Evolutionary conservation across 1,140 invertebrate species (phyloP), one percentile per base, ranked within the genome.

Genomic region (Schmidtea mediterranea): DNA sequence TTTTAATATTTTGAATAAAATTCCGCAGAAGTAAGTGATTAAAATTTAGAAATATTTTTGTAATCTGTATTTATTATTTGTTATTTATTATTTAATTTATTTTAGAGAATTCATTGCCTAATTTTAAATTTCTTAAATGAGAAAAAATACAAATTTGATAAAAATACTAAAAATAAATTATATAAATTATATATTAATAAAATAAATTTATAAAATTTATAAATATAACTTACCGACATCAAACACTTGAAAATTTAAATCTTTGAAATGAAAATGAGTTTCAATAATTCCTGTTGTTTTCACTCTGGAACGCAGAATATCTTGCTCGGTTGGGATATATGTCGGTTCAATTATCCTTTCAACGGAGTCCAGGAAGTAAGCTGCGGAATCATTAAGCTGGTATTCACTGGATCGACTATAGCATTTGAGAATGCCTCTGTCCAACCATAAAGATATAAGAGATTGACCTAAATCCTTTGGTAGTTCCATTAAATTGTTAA

Each of bases 251-350:
- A 87, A 87, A 67, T 84, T 75, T 48, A 87, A 67, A 56, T 79
- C 78, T 67, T 86, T 89, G 64, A 81, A 87, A 38, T 75, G 78
- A 63, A 89, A 89, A 57, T 86, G 78, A 23, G 80, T 83, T 68
- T 89, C 83, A 22, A 87, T 80, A 58, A 89, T 87, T 53, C 82
- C 82, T 19, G 82, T 89, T 9, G 82, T 89, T 69, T 87, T 89
- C 1, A 89, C 80, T 55, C 82, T 68, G n/a, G 82, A 87, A 51
- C 82, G 69, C 13, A 87, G 66, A 36, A 89, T 81, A 71, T 89
- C 83, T 66, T 89, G 80, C 63, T 83, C 79, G 24, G 81, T 86
- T 21, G 82, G 82, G 52, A 82, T 74, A 61, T 89, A 89, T 57
- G 75, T 68, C 46, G 72, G 72, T 54, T 76, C 72, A 46, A 77